These are phyloP conservation scores for Ostrea denselamellosa DNA, from an alignment of 1,140 invertebrate genomes.

Conservation along the genomic window DNA sequence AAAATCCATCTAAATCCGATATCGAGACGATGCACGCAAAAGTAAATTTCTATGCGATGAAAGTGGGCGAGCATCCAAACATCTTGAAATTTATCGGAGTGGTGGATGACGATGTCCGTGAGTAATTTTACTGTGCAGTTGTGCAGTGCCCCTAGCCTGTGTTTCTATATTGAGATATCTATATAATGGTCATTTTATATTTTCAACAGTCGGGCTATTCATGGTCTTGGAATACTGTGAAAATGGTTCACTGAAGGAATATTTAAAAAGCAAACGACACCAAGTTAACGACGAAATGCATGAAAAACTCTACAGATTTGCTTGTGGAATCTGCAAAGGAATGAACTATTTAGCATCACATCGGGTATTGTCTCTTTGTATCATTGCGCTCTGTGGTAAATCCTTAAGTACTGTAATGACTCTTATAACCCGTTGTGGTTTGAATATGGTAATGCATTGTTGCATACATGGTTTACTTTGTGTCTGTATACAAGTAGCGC, in stretches of 20 bases:
- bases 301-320: constrained; percentile 57
- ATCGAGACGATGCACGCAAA: constrained; percentile 56
- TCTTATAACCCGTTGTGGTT: no score
- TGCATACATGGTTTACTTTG: no score
- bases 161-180: neutral
- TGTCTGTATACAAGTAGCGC: no score
- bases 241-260: constrained; percentile 57
- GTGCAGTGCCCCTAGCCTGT: no score
- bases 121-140: neutral
- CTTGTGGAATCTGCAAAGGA: constrained; percentile 57
- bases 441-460: no score
- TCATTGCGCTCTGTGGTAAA: no score
- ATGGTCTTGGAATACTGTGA: constrained; percentile 64
- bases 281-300: constrained; percentile 53
- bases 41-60: constrained; percentile 55
- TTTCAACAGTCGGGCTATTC: constrained; percentile 57
- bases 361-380: constrained; percentile 37
- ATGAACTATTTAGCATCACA: constrained; percentile 60
- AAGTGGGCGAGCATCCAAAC: constrained; percentile 52
- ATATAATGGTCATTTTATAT: neutral
- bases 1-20: constrained; percentile 47
- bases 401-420: no score
- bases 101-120: constrained; percentile 47
- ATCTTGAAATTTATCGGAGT: constrained; percentile 55
- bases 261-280: constrained; percentile 47